These are phyloP conservation scores for Neoarius graeffei DNA, from an alignment of 2,113 vertebrate species.

Conservation along the genomic window DNA sequence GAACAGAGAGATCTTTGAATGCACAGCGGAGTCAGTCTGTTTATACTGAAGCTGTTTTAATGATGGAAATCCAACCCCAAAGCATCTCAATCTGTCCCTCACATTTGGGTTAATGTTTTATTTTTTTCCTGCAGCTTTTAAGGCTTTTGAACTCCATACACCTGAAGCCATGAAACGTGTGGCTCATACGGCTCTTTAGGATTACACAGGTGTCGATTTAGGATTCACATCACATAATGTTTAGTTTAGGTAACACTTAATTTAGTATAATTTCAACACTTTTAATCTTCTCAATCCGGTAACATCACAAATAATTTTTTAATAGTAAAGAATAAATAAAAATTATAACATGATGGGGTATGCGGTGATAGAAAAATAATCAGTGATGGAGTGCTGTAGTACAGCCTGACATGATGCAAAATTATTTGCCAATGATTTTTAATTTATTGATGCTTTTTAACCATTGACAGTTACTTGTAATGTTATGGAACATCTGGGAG, in stretches of 20 bases:
- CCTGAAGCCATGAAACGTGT: neutral
- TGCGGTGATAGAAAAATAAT: neutral
- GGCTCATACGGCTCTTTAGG: neutral
- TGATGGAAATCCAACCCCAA: slow-evolving; percentile 45
- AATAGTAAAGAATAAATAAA: neutral
- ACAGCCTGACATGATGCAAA: neutral
- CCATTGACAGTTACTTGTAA: neutral
- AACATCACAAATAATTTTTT: neutral
- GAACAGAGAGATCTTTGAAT: slow-evolving; percentile 51
- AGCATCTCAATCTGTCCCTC: neutral
- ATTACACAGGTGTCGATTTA: neutral
- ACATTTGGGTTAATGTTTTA: slow-evolving; percentile 13
- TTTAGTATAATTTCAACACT: neutral
- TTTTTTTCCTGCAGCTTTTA: slow-evolving; percentile 20
- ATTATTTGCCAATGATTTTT: neutral
- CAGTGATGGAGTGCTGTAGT: neutral
- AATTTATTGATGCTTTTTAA: neutral
- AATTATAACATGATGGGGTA: neutral
- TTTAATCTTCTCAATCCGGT: neutral
- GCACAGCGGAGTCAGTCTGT: slow-evolving; percentile 43
- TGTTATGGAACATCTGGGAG: neutral
- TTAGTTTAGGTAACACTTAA: neutral
- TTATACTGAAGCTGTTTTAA: slow-evolving; percentile 46
- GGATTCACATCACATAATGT: neutral
- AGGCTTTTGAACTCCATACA: neutral